phyloP scores from a whole-genome alignment of 2,113 vertebrate genomes.

The Notarius lentiginosus region DNA sequence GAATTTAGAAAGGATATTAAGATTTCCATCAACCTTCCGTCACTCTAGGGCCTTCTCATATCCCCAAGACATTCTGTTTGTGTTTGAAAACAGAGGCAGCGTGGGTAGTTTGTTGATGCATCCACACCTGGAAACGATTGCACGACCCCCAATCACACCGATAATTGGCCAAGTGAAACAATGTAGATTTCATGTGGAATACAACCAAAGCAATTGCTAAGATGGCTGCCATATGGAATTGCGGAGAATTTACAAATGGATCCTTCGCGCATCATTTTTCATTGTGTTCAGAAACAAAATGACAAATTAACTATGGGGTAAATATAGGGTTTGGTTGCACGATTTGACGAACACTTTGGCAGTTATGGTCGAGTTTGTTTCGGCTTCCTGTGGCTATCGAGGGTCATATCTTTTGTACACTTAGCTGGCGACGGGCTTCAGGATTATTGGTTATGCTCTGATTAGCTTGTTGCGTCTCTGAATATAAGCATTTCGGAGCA shows the following conservation, averaged over 20 bases:
- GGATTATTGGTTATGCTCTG: background rate
- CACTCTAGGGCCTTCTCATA: background rate
- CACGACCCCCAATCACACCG: constrained; percentile 26
- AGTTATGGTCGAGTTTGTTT: background rate
- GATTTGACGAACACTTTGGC: constrained; percentile 10
- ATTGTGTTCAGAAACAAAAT: constrained; percentile 7
- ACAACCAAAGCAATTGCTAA: constrained; percentile 27
- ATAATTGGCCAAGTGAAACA: constrained; percentile 32
- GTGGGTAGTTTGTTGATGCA: constrained; percentile 33
- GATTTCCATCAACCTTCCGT: background rate
- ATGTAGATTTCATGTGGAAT: constrained; percentile 28
- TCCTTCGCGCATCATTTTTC: constrained; percentile 13
- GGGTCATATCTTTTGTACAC: background rate
- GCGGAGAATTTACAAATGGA: background rate
- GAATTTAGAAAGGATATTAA: background rate
- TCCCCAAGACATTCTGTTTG: background rate
- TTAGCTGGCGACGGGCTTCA: background rate
- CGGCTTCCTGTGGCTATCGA: background rate
- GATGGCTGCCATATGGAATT: constrained; percentile 37
- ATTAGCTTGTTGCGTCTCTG: background rate
- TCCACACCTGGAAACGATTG: constrained; percentile 43
- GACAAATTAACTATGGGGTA: background rate
- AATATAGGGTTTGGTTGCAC: background rate
- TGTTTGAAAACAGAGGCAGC: constrained; percentile 20
- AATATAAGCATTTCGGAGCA: background rate